These are phyloP conservation scores for Butorides virescens DNA, from an alignment of 2,113 vertebrate genomes.

Conservation along the genomic window DNA sequence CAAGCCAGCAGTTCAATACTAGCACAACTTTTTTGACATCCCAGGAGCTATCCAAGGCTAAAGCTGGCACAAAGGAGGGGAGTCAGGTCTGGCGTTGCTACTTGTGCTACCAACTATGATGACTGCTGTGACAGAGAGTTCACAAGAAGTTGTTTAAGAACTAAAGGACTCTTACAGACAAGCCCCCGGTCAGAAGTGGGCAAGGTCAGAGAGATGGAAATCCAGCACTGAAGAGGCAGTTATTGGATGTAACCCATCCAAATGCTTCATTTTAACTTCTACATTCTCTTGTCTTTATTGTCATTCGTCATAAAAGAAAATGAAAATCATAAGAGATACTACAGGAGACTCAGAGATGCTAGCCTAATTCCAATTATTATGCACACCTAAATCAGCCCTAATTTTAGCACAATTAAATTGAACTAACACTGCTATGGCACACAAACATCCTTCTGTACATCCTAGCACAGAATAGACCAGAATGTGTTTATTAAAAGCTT, in stretches of 20 bases:
- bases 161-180: neutral
- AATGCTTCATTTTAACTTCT: neutral
- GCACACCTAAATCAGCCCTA: neutral
- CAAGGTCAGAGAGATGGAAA: neutral
- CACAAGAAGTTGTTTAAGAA: neutral
- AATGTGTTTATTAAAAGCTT: neutral
- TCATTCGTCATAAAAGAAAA: neutral
- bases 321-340: neutral
- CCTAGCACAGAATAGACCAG: neutral
- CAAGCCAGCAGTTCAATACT: neutral
- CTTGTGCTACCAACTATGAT: neutral
- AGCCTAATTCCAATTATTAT: neutral
- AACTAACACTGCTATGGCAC: neutral
- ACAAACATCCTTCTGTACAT: neutral
- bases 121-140: neutral
- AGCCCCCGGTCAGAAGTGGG: neutral
- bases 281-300: neutral
- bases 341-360: neutral
- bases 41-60: neutral
- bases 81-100: neutral
- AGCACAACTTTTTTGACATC: neutral
- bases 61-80: neutral
- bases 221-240: neutral
- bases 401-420: slow-evolving; percentile 35
- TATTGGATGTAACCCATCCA: neutral